Evolutionary conservation across 2,113 vertebrate species (phyloP), one percentile per base, ranked within the genome.

Genomic region (Trematocara zebra): DNA sequence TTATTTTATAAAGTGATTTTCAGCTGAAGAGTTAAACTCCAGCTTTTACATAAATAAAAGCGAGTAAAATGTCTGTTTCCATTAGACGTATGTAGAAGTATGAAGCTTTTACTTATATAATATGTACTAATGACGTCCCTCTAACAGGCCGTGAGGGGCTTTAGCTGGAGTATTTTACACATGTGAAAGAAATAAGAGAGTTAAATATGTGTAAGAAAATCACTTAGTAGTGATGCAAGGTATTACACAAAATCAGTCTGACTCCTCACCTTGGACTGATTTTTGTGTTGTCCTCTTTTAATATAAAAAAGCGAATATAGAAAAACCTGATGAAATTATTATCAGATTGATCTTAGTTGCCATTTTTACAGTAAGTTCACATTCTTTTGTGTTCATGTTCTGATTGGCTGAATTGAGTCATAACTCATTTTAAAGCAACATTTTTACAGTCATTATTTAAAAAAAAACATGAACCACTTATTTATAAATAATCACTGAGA

Each of bases 221-320:
- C 0, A 11, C 17, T 28, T 42, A 47, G 40, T 28, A 74, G 0
- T 44, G 0, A 17, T 47, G 5, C 5, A 5, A 74, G 14, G 15
- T 28, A 74, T 47, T 74, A 17, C 2, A 74, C 23, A 18, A 28
- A 74, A 74, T 28, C 69, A 74, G 40, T 47, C 40, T 47, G 40
- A 74, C 40, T 47, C 69, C 5, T 28, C 8, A 28, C 40, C 23
- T 47, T 28, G 12, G 40, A 28, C 40, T 26, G 20, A 26, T 7
- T 11, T 47, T 47, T 74, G 20, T 74, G 67, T 74, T 74, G 67
- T 10, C 14, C 20, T 17, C 18, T 28, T 74, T 74, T 74, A 3
- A 47, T 47, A 74, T 49, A 76, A 49, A 76, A 76, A 76, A 20
- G 6, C 49, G 15, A 31, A 31, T 49, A 17, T 11, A 47, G 42